Conservation (phyloP, 2,888 invertebrate species). For the Drosophila borborema region DNA sequence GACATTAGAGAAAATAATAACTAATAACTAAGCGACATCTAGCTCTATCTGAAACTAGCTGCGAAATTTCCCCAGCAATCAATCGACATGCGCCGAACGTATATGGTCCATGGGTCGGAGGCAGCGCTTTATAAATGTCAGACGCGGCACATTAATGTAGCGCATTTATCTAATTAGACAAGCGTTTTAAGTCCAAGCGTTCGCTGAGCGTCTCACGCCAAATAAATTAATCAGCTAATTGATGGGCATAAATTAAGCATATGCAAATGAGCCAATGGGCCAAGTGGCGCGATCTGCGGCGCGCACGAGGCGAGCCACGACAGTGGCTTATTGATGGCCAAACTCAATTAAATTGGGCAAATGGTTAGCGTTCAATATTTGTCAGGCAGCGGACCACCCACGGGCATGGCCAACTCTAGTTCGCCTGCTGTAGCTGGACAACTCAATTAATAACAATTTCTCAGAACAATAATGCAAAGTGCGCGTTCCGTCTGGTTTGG, state of each 20-base stretch:
- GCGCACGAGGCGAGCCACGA: slow-evolving; percentile 12
- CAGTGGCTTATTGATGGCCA: slow-evolving; percentile 64
- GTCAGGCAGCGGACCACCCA: slow-evolving; percentile 32
- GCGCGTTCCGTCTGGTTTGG: slow-evolving; percentile 37
- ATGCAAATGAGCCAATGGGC: slow-evolving; percentile 62
- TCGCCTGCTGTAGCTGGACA: slow-evolving; percentile 54
- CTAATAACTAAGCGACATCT: slow-evolving; percentile 2
- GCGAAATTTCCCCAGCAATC: slow-evolving; percentile 32
- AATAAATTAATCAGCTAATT: slow-evolving; percentile 80
- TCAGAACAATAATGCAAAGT: slow-evolving; percentile 80
- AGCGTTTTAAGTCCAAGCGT: slow-evolving; percentile 65
- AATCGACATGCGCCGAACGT: slow-evolving; percentile 19
- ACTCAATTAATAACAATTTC: slow-evolving; percentile 85
- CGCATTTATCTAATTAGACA: slow-evolving; percentile 80
- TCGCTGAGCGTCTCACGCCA: slow-evolving; percentile 60
- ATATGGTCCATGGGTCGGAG: slow-evolving; percentile 21
- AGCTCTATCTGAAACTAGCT: background rate
- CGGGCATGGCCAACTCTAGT: slow-evolving; percentile 6
- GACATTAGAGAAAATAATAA: slow-evolving; percentile 1
- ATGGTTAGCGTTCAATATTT: slow-evolving; percentile 38
- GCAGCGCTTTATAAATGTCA: slow-evolving; percentile 69
- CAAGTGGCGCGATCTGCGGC: slow-evolving; percentile 34
- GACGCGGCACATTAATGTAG: slow-evolving; percentile 69
- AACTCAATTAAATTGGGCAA: slow-evolving; percentile 69
- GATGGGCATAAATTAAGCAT: slow-evolving; percentile 74